Percentiles rank a stretch among this genome's conserved stretches.
These are phyloP conservation scores for Philereme transversata DNA, from an alignment of 2,888 invertebrate genomes.

Conservation along the genomic window DNA sequence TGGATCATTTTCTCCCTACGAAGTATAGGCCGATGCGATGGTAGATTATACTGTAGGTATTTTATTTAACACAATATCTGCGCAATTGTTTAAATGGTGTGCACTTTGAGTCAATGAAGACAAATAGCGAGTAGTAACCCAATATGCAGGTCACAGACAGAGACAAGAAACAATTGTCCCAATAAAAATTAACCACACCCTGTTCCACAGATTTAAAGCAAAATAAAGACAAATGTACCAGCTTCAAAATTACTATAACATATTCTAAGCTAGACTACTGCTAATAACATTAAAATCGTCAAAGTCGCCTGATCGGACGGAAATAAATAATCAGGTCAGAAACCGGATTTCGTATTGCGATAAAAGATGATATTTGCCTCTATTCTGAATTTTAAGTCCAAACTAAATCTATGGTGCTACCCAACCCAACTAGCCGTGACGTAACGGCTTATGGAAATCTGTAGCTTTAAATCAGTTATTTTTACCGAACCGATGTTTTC, in stretches of 20 bases:
- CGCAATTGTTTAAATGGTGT: slow-evolving; percentile 25
- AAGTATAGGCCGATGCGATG: no score
- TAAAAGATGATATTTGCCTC: slow-evolving; percentile 19
- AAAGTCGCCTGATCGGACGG: slow-evolving; percentile 28
- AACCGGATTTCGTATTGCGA: slow-evolving; percentile 33
- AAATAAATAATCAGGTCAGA: slow-evolving; percentile 31
- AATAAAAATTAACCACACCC: slow-evolving; percentile 15
- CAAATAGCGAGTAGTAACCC: slow-evolving; percentile 13
- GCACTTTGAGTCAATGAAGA: slow-evolving; percentile 17
- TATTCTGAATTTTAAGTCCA: slow-evolving; percentile 1
- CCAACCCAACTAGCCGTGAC: slow-evolving; percentile 11
- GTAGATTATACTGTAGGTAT: no score
- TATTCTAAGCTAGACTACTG: slow-evolving; percentile 8
- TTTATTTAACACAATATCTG: background rate
- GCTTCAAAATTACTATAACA: slow-evolving; percentile 4
- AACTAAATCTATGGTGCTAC: slow-evolving; percentile 11
- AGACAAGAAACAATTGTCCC: slow-evolving; percentile 32
- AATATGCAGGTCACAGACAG: slow-evolving; percentile 26
- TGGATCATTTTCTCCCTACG: no score
- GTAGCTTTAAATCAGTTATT: slow-evolving; percentile 2
- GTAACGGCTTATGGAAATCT: slow-evolving; percentile 11
- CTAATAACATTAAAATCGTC: background rate
- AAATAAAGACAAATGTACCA: background rate
- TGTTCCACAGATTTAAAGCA: background rate
- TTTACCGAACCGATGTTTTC: background rate